Evolutionary conservation across 2,113 vertebrate genomes (phyloP).

Genomic region (Pungitius pungitius): DNA sequence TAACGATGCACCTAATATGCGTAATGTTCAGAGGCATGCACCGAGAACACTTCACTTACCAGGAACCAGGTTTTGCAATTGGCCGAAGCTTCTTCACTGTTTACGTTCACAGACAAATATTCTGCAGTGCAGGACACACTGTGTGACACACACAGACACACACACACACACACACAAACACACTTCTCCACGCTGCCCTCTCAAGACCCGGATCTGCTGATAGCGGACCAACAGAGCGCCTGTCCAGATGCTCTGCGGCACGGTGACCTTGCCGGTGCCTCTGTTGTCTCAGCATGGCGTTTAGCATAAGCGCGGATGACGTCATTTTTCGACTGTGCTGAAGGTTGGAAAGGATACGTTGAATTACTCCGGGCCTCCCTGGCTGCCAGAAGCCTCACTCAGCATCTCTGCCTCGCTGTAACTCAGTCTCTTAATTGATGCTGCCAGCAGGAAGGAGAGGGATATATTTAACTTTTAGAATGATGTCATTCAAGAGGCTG

Average conservation of each 20-base stretch:
- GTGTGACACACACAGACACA: conserved; percentile 16
- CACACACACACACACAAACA: no score
- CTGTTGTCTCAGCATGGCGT: conserved; percentile 72
- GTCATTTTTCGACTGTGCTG: conserved; percentile 71
- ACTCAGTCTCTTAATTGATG: conserved; percentile 69
- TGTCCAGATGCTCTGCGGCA: conserved; percentile 82
- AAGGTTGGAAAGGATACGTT: conserved; percentile 76
- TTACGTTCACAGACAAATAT: conserved; percentile 15
- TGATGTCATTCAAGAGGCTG: conserved; percentile 69
- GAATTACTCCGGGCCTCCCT: conserved; percentile 68
- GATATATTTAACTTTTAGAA: conserved; percentile 69
- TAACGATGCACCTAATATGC: conserved; percentile 7
- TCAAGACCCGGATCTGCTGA: conserved; percentile 55
- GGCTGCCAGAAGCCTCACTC: conserved; percentile 76
- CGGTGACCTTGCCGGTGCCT: conserved; percentile 79
- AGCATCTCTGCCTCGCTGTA: conserved; percentile 75
- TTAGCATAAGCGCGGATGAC: conserved; percentile 81
- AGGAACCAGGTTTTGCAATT: conserved; percentile 1
- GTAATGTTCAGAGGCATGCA: conserved; percentile 18
- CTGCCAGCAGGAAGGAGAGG: conserved; percentile 69
- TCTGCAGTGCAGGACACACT: conserved; percentile 28
- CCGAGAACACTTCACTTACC: not conserved
- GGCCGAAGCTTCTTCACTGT: no score
- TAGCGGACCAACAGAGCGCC: conserved; percentile 36
- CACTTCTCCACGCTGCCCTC: conserved; percentile 39